A percentile compares a stretch with the other conserved stretches of the same genome.
Conservation (phyloP, 37 sponge, comb jelly and placozoan genomes). For the Cliona cf. orientalis region DNA sequence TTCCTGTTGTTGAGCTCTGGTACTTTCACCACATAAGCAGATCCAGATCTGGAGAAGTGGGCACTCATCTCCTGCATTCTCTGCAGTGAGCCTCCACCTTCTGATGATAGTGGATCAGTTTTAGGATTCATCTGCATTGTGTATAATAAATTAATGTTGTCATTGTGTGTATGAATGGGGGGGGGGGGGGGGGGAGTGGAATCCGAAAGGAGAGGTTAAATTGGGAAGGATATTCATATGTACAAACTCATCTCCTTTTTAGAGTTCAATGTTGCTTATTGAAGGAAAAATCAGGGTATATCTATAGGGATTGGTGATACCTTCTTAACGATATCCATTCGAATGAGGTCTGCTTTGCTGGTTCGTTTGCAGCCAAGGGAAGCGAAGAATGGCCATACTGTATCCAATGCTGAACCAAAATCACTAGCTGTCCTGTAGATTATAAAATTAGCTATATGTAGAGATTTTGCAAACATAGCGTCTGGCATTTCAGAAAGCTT, state of each 20-base stretch:
- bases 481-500: no score
- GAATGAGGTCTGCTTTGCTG: constrained; percentile 50
- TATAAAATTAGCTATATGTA: no score
- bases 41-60: constrained; percentile 51
- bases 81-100: background rate
- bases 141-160: no score
- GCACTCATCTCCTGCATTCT: constrained; percentile 1
- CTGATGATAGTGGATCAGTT: no score
- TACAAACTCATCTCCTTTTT: background rate
- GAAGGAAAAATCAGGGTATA: no score
- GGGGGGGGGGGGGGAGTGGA: no score
- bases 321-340: constrained; percentile 56
- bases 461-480: no score
- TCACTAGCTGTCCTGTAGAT: constrained; percentile 60
- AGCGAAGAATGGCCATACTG: constrained; percentile 73
- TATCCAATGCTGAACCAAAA: constrained; percentile 69
- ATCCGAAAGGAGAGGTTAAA: no score
- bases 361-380: constrained; percentile 52
- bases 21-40: constrained; percentile 46
- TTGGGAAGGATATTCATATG: background rate
- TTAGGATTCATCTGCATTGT: no score
- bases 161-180: no score
- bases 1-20: background rate
- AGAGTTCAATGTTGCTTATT: no score
- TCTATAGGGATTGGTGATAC: no score